phyloP scores from a whole-genome alignment of 2,888 invertebrate genomes.

The Epirrhoe tristata region DNA sequence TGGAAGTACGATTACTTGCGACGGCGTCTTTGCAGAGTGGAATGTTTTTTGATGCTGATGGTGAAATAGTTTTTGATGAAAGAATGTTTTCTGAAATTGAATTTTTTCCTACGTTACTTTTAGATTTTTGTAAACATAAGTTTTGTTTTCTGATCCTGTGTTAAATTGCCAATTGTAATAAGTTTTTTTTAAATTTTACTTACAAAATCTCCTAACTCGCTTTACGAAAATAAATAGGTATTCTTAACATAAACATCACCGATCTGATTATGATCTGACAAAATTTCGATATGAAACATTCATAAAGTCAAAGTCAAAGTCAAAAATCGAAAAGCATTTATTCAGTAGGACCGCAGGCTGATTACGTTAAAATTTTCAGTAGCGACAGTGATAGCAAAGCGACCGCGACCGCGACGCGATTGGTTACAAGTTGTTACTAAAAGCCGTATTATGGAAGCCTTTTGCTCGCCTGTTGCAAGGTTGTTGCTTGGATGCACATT shows the following conservation, averaged over 20 bases:
- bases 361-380: too few species aligned
- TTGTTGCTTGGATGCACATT: too few species aligned
- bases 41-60: slow-evolving; percentile 27
- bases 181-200: neutral
- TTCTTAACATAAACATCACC: slow-evolving; percentile 48
- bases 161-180: neutral
- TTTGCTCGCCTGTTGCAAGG: too few species aligned
- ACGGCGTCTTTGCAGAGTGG: slow-evolving; percentile 29
- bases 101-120: slow-evolving; percentile 8
- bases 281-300: slow-evolving; percentile 64
- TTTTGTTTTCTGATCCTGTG: neutral
- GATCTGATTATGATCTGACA: slow-evolving; percentile 53
- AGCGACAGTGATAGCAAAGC: too few species aligned
- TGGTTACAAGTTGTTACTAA: too few species aligned
- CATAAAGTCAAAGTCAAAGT: too few species aligned
- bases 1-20: slow-evolving; percentile 43
- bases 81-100: slow-evolving; percentile 24
- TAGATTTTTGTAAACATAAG: neutral
- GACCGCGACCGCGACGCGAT: too few species aligned
- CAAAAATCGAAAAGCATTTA: too few species aligned
- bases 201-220: slow-evolving; percentile 14
- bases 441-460: too few species aligned
- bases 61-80: slow-evolving; percentile 30
- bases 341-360: too few species aligned
- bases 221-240: slow-evolving; percentile 35